These are phyloP conservation scores for Origma solitaria DNA, from an alignment of 2,113 vertebrate genomes.

Conservation along the genomic window DNA sequence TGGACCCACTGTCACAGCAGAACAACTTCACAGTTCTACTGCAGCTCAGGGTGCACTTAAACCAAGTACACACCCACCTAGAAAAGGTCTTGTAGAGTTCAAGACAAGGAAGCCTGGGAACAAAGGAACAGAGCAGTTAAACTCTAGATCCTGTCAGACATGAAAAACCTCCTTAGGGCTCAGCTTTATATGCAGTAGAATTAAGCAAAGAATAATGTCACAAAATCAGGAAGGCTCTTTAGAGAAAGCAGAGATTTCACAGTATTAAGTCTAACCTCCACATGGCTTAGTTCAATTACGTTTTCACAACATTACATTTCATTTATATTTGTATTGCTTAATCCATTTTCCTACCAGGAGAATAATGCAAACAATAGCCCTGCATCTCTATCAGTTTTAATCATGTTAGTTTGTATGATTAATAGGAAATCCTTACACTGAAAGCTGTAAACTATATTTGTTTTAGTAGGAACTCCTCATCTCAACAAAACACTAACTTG, in stretches of 20 bases:
- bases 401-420: not conserved
- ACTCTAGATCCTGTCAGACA: not conserved
- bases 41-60: not conserved
- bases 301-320: not conserved
- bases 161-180: not conserved
- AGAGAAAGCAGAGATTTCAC: not conserved
- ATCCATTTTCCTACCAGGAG: not conserved
- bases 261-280: not conserved
- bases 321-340: not conserved
- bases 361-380: not conserved
- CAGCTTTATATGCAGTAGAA: not conserved
- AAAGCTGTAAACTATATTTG: not conserved
- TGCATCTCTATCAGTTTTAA: not conserved
- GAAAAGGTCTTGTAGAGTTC: not conserved
- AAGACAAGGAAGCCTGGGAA: not conserved
- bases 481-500: not conserved
- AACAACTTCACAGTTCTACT: rapidly evolving
- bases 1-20: not conserved
- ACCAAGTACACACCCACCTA: not conserved
- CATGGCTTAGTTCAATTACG: not conserved
- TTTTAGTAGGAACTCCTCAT: not conserved
- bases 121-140: not conserved
- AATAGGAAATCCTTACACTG: not conserved
- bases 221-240: not conserved
- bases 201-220: not conserved